A percentile compares a stretch with the other conserved stretches of the same genome.
Conservation (phyloP, 2,797 vertebrate genomes). For the Glossophaga mutica region DNA sequence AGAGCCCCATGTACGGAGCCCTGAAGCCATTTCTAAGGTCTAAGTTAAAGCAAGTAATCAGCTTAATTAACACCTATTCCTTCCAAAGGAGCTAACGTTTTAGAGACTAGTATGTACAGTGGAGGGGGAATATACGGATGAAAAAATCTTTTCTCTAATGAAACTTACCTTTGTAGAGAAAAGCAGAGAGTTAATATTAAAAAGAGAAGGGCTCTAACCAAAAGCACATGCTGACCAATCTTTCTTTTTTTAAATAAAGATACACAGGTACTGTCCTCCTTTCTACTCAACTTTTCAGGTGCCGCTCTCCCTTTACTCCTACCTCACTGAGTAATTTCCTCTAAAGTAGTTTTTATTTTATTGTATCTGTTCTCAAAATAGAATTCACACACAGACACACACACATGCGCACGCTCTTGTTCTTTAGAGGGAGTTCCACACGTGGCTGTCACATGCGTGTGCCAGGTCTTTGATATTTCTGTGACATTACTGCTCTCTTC, state of each 20-base stretch:
- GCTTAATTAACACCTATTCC: not conserved
- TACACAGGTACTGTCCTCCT: not conserved
- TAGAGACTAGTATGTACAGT: not conserved
- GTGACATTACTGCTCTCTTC: not conserved
- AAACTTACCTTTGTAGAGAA: constrained; percentile 17
- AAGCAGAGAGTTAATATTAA: not conserved
- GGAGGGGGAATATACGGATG: not conserved
- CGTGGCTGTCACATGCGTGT: not conserved
- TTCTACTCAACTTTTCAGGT: not conserved
- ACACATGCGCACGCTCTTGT: not conserved
- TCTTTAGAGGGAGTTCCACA: not conserved
- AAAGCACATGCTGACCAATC: not conserved
- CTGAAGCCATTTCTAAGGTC: not conserved
- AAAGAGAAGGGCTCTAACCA: not conserved
- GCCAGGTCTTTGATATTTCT: not conserved
- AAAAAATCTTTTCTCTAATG: not conserved
- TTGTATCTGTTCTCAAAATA: constrained; percentile 6
- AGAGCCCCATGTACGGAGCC: not conserved
- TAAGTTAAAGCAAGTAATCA: constrained; percentile 29
- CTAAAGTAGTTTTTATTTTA: not conserved
- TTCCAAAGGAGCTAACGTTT: not conserved
- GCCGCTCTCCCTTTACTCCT: not conserved
- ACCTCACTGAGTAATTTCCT: not conserved
- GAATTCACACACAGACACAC: not conserved
- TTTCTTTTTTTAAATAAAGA: not conserved